A percentile compares a stretch with the other conserved stretches of the same genome.
phyloP scores from a whole-genome alignment of 2,888 invertebrate genomes.

The Amiota minor region DNA sequence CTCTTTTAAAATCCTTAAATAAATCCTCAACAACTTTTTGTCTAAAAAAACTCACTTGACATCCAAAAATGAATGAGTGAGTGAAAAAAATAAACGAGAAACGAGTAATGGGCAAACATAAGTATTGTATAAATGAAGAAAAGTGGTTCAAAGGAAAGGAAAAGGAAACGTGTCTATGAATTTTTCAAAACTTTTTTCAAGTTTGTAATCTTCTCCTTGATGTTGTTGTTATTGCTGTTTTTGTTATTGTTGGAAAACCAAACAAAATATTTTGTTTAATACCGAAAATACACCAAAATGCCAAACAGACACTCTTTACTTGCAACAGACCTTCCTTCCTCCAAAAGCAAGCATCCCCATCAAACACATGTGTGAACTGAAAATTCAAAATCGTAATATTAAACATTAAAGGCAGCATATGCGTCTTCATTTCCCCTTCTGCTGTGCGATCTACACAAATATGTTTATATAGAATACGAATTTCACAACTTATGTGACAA shows the following conservation, averaged over 20 bases:
- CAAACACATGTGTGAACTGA: slow-evolving; percentile 2
- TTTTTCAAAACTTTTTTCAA: slow-evolving; percentile 26
- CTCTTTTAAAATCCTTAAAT: too few relatives aligned
- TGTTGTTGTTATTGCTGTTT: slow-evolving; percentile 15
- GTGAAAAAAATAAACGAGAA: too few relatives aligned
- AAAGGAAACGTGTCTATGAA: slow-evolving; percentile 30
- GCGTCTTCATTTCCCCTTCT: background rate
- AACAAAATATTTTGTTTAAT: slow-evolving; percentile 24
- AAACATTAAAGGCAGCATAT: background rate
- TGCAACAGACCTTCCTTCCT: background rate
- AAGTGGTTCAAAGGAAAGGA: too few relatives aligned
- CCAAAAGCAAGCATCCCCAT: slow-evolving; percentile 5
- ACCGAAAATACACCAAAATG: slow-evolving; percentile 24
- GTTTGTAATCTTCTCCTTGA: background rate
- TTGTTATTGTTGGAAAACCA: slow-evolving; percentile 19
- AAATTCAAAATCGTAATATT: too few relatives aligned
- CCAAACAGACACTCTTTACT: background rate
- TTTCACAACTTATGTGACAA: slow-evolving; percentile 27
- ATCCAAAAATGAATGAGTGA: too few relatives aligned
- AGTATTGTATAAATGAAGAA: too few relatives aligned
- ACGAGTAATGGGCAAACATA: too few relatives aligned
- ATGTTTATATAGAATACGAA: too few relatives aligned
- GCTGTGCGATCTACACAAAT: background rate
- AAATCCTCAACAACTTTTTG: too few relatives aligned
- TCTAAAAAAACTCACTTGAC: too few relatives aligned